Percentiles rank a stretch among this genome's conserved stretches.
These are phyloP conservation scores for Tiaroga cobitis DNA, from an alignment of 2,797 vertebrate genomes.

Conservation along the genomic window DNA sequence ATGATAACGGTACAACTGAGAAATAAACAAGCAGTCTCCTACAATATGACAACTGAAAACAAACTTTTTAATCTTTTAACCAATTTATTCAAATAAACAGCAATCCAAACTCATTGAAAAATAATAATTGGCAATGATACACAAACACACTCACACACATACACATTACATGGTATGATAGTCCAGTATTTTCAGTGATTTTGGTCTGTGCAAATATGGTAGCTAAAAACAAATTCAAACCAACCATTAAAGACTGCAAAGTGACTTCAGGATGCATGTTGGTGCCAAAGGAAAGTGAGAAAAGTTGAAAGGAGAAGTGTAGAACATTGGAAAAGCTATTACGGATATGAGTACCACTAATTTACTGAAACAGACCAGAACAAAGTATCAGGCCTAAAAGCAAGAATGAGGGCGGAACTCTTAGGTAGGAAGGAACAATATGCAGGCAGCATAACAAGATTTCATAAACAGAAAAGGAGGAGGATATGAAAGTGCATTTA, in stretches of 20 bases:
- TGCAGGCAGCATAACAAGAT: constrained; percentile 28
- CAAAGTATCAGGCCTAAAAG: constrained; percentile 5
- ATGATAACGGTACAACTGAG: not conserved
- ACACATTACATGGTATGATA: constrained; percentile 24
- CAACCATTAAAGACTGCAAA: constrained; percentile 8
- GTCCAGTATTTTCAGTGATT: constrained; percentile 36
- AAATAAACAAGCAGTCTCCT: constrained; percentile 27
- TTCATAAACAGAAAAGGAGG: not conserved
- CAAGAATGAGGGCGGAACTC: constrained; percentile 12
- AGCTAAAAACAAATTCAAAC: not conserved
- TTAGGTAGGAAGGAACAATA: constrained; percentile 23
- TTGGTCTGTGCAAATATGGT: constrained; percentile 34
- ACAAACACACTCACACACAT: constrained; percentile 25
- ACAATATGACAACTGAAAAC: not conserved
- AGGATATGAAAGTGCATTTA: constrained; percentile 25
- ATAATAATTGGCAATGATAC: constrained; percentile 38
- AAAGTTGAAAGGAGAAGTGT: constrained; percentile 9
- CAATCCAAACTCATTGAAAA: not conserved
- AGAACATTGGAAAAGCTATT: not conserved
- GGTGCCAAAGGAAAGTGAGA: not conserved
- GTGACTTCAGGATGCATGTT: not conserved
- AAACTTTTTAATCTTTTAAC: constrained; percentile 1
- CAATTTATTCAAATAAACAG: constrained; percentile 22
- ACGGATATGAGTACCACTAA: not conserved
- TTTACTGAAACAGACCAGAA: constrained; percentile 20